Evolutionary conservation across 2,113 vertebrate genomes (phyloP), one percentile per base, ranked within the genome.

Genomic region (Strigops habroptila): DNA sequence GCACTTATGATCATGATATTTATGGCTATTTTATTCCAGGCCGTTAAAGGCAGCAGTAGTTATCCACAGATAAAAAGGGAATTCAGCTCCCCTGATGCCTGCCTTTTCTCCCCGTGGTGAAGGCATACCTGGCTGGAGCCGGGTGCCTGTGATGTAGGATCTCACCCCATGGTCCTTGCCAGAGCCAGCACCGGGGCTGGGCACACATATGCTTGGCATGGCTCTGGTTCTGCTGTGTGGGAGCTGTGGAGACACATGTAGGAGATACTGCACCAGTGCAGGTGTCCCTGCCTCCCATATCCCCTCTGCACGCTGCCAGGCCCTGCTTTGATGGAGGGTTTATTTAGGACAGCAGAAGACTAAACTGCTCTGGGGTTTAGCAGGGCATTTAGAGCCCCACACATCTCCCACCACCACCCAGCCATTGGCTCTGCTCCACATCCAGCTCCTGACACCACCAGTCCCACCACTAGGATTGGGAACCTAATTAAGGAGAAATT

Each of bases 21-120:
- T 97, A 97, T 97, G 91, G 90, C 93, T 77, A 92, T 91, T 97
- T 97, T 96, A 96, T 96, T 97, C 93, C 95, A 95, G 93, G 92
- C 95, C 90, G 88, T 97, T 96, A 96, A 96, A 97, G 83, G 89
- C 90, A 95, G 92, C 81, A 57, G 90, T 88, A 95, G 95, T 93
- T 97, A 96, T 82, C 82, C 74, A 68, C 76, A 95, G 92, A 96
- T 95, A 96, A 94, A 96, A 94, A 96, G 94, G 81, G 55, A 96
- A 88, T 91, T 94, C 0, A 15, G 69, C 60, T 96, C 95, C 94
- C 92, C 86, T 68, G 91, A 91, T 4, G 46, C 91, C 70, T 4
- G 46, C 91, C 70, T 95, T 79, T 95, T 82, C 75, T 88, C 83
- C 80, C 69, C 2, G 21, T 1, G 11, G 44, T 4, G 25, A 75